Evolutionary conservation across 2,888 invertebrate genomes (phyloP).

Genomic region (Heteropelma amictum): DNA sequence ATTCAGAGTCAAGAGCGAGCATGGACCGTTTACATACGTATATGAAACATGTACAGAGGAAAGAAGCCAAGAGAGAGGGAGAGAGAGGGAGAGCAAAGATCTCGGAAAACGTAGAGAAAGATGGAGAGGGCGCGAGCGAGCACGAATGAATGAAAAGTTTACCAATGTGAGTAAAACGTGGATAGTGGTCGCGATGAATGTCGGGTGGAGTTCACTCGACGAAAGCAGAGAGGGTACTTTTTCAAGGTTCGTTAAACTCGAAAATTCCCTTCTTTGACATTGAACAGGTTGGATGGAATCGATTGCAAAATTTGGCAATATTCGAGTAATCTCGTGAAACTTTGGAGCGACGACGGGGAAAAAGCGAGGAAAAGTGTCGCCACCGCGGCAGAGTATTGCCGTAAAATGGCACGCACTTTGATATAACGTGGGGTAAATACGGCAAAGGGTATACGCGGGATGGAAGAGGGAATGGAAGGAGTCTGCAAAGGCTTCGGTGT

Average conservation of each 20-base stretch:
- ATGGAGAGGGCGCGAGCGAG: background rate
- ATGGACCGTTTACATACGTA: background rate
- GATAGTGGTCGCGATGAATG: slow-evolving; percentile 2
- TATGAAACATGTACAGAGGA: background rate
- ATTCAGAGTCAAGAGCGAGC: slow-evolving; percentile 14
- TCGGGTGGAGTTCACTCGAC: background rate
- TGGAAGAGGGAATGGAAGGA: slow-evolving; percentile 12
- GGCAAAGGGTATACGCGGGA: slow-evolving; percentile 37
- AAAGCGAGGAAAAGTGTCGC: no score
- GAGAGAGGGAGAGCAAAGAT: background rate
- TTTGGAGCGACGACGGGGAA: no score
- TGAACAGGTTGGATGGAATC: no score
- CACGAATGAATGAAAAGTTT: background rate
- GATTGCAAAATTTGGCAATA: no score
- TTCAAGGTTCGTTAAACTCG: no score
- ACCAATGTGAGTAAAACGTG: background rate
- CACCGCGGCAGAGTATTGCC: no score
- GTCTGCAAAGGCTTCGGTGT: slow-evolving; percentile 12
- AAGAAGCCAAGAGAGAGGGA: background rate
- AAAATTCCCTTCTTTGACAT: no score
- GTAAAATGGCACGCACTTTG: no score
- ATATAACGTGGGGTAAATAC: background rate
- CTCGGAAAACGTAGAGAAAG: background rate
- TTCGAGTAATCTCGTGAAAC: no score
- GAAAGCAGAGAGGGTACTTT: no score